Evolutionary conservation across 1,140 invertebrate species (phyloP).

Genomic region (Nilaparvata lugens): DNA sequence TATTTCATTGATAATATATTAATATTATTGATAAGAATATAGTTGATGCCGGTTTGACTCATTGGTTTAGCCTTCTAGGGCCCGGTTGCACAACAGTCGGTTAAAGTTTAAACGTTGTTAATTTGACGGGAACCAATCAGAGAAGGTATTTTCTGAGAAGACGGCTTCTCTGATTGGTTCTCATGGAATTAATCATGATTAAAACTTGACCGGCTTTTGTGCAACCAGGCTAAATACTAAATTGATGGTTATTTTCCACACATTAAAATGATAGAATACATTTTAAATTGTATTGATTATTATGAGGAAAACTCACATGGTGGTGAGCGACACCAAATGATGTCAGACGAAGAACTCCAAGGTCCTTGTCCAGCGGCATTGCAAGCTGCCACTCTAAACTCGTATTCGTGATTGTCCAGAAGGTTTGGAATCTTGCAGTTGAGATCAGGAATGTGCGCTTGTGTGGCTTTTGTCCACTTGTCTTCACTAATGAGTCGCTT

Average conservation of each 20-base stretch:
- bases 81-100: too few species aligned
- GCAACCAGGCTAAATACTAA: not conserved
- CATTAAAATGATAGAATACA: too few species aligned
- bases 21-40: too few species aligned
- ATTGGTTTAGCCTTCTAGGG: too few species aligned
- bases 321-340: conserved; percentile 78
- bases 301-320: conserved; percentile 46
- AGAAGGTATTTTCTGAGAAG: too few species aligned
- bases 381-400: conserved; percentile 93
- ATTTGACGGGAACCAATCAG: not conserved
- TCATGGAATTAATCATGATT: too few species aligned
- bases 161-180: too few species aligned
- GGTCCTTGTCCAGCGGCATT: conserved; percentile 92
- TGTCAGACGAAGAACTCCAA: conserved; percentile 82
- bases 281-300: too few species aligned
- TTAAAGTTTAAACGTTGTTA: too few species aligned
- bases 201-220: too few species aligned
- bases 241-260: not conserved
- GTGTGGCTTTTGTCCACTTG: conserved; percentile 84
- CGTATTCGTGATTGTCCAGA: conserved; percentile 92
- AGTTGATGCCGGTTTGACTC: too few species aligned
- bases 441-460: conserved; percentile 69
- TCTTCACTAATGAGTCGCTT: conserved; percentile 81
- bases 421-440: conserved; percentile 76
- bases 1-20: too few species aligned